A percentile compares a stretch with the other conserved stretches of the same genome.
Evolutionary conservation across 2,797 vertebrate genomes (phyloP).

Genomic region (Thripadectes ignobilis): DNA sequence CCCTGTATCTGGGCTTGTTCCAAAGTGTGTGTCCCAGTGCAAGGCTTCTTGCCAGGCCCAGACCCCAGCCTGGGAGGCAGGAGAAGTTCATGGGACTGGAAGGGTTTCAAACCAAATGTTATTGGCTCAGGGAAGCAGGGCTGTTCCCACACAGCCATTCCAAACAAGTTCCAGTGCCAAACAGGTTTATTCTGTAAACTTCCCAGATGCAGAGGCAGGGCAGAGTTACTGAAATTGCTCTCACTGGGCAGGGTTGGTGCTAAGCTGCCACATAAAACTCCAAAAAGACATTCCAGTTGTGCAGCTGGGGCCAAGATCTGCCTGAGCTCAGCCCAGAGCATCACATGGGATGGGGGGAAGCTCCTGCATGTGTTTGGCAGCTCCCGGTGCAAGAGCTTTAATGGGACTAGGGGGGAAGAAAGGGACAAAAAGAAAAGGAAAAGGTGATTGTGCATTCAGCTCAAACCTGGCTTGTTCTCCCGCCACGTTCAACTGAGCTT

Average conservation of each 20-base stretch:
- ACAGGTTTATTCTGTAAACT: neutral
- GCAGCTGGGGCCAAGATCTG: neutral
- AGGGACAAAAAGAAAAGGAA: neutral
- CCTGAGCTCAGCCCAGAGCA: neutral
- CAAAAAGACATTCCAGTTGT: neutral
- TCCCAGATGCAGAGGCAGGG: neutral
- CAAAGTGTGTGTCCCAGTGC: neutral
- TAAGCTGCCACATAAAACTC: neutral
- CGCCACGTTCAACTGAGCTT: neutral
- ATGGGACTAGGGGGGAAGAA: neutral
- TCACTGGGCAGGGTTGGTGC: neutral
- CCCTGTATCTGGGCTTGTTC: neutral
- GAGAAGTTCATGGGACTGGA: neutral
- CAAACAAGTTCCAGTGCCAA: neutral
- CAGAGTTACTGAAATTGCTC: neutral
- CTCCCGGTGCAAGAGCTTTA: neutral
- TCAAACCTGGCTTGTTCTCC: neutral
- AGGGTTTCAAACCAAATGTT: neutral
- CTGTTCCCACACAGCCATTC: neutral
- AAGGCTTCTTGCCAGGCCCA: neutral
- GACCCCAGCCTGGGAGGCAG: neutral
- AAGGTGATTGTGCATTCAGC: neutral
- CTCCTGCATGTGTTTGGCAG: neutral
- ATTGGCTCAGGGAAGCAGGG: neutral
- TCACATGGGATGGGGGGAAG: fast-evolving